Conservation (phyloP, 2,797 vertebrate species). For the Parauchenoglanis punctatus region DNA sequence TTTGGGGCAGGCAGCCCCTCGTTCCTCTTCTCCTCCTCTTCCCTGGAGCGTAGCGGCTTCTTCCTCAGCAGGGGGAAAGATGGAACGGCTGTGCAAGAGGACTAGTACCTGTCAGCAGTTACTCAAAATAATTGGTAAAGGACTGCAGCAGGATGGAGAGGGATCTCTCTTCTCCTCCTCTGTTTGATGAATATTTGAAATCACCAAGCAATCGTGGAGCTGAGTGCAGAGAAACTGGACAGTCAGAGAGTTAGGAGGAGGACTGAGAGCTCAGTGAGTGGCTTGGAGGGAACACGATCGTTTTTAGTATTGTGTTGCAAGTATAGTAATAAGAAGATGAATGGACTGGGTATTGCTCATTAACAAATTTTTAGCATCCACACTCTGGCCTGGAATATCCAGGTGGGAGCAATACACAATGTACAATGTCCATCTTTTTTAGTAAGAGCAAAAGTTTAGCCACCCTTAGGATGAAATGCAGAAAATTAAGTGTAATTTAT, state of each 20-base stretch:
- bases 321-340: conserved; percentile 2
- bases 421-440: neutral
- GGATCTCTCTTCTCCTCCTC: conserved; percentile 62
- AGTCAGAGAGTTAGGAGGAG: conserved; percentile 39
- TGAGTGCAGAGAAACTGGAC: conserved; percentile 56
- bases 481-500: neutral
- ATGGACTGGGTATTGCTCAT: neutral
- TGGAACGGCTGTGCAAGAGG: conserved; percentile 58
- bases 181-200: conserved; percentile 77
- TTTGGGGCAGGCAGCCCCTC: conserved; percentile 55
- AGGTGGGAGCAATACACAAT: neutral
- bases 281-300: neutral
- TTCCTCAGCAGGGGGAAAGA: conserved; percentile 63
- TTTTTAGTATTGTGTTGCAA: conserved; percentile 4
- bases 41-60: conserved; percentile 64
- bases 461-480: neutral
- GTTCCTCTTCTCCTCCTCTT: conserved; percentile 51
- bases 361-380: conserved; percentile 13
- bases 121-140: conserved; percentile 84
- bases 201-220: conserved; percentile 67
- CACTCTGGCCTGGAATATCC: neutral
- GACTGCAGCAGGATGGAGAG: conserved; percentile 74
- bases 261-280: conserved; percentile 8
- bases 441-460: neutral
- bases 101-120: conserved; percentile 81